phyloP scores from a whole-genome alignment of 2,113 vertebrate genomes.

The Bettongia penicillata region DNA sequence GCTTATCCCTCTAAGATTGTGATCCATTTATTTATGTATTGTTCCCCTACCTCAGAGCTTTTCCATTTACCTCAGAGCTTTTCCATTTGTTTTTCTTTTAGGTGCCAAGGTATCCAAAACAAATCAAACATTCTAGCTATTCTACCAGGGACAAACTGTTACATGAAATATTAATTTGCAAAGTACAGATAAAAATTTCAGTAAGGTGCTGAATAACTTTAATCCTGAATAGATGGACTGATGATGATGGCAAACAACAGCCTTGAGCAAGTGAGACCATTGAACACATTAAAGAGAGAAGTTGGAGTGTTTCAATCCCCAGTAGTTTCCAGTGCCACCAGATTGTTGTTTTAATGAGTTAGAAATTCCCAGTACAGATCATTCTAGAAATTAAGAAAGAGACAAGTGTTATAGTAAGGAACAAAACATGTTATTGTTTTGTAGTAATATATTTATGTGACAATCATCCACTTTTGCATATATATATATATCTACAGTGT shows the following conservation, averaged over 20 bases:
- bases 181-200: neutral
- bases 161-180: conserved; percentile 2
- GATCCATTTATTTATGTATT: neutral
- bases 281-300: conserved; percentile 22
- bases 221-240: neutral
- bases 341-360: conserved; percentile 1
- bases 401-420: neutral
- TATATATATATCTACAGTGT: neutral
- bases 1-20: neutral
- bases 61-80: neutral
- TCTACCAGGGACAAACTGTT: neutral
- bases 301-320: neutral
- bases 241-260: neutral
- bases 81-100: conserved; percentile 23
- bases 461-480: neutral
- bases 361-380: neutral
- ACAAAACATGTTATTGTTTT: neutral
- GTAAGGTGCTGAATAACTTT: neutral
- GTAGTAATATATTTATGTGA: conserved; percentile 24
- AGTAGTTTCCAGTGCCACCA: neutral
- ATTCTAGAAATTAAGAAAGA: conserved; percentile 27
- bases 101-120: neutral
- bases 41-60: neutral
- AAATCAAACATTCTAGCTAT: neutral
- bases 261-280: neutral